Conservation (phyloP, 2,797 vertebrate species). For the Sebastes minor region DNA sequence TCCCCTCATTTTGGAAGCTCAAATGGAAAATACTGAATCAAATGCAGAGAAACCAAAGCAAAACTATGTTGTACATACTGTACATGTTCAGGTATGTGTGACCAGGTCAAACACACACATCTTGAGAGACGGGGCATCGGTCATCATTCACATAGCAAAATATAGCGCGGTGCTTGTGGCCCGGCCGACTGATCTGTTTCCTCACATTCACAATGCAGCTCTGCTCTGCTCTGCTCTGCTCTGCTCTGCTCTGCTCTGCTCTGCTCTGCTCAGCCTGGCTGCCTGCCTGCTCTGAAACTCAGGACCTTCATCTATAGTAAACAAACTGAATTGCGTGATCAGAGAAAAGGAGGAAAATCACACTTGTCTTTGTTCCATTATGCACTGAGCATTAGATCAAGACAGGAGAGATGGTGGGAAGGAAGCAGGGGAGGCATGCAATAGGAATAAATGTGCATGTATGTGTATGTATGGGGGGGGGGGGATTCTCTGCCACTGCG, state of each 20-base stretch:
- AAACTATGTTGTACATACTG: neutral
- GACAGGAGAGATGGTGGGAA: slow-evolving; percentile 34
- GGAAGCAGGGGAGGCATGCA: slow-evolving; percentile 12
- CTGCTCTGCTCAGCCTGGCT: neutral
- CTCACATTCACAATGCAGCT: slow-evolving; percentile 38
- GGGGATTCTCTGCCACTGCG: slow-evolving; percentile 62
- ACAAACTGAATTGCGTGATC: slow-evolving; percentile 44
- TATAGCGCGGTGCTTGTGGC: neutral
- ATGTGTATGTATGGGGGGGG: neutral
- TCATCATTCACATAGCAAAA: slow-evolving; percentile 43
- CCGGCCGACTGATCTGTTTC: slow-evolving; percentile 38
- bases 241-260: too few species aligned
- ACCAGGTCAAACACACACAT: neutral
- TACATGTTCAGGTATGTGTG: neutral
- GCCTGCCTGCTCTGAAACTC: slow-evolving; percentile 32
- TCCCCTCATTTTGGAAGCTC: slow-evolving; percentile 7
- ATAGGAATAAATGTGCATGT: slow-evolving; percentile 49
- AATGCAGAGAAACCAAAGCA: neutral
- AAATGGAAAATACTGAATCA: slow-evolving; percentile 13
- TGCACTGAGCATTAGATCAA: slow-evolving; percentile 48
- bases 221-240: too few species aligned
- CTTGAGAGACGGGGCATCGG: slow-evolving; percentile 15
- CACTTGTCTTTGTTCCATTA: slow-evolving; percentile 64
- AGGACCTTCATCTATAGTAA: slow-evolving; percentile 28
- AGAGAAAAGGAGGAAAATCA: slow-evolving; percentile 43